A percentile compares a stretch with the other conserved stretches of the same genome.
These are phyloP conservation scores for Clivina fossor DNA, from an alignment of 2,888 invertebrate species.

Conservation along the genomic window DNA sequence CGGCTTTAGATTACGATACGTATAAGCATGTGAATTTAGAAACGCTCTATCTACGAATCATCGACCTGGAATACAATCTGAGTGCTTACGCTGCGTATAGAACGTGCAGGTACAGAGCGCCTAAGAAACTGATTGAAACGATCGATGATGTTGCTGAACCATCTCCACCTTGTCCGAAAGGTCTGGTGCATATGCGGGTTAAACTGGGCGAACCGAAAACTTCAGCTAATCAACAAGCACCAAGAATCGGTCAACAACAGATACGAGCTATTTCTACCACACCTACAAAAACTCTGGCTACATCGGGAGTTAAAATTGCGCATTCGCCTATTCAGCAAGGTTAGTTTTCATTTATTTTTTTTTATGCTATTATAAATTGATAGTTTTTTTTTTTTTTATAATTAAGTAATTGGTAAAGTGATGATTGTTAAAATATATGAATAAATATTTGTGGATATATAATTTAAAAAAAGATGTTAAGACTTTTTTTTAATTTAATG, in stretches of 20 bases:
- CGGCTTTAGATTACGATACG: slow-evolving; percentile 71
- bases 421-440: too few relatives aligned
- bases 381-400: too few relatives aligned
- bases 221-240: slow-evolving; percentile 1
- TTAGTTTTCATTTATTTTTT: neutral
- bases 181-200: slow-evolving; percentile 65
- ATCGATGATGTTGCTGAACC: slow-evolving; percentile 62
- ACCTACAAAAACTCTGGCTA: neutral
- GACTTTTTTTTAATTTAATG: too few relatives aligned
- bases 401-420: too few relatives aligned
- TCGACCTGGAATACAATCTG: slow-evolving; percentile 67
- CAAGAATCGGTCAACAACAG: neutral
- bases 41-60: slow-evolving; percentile 64
- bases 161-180: slow-evolving; percentile 67
- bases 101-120: slow-evolving; percentile 72
- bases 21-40: slow-evolving; percentile 69
- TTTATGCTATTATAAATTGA: too few relatives aligned
- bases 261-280: neutral
- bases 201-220: slow-evolving; percentile 49
- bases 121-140: slow-evolving; percentile 69
- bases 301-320: slow-evolving; percentile 1
- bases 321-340: slow-evolving; percentile 4
- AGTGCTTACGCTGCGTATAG: slow-evolving; percentile 86
- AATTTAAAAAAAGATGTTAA: too few relatives aligned
- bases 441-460: neutral